Percentiles rank a stretch among this genome's conserved stretches.
These are phyloP conservation scores for Tichodroma muraria DNA, from an alignment of 2,113 vertebrate species.

Conservation along the genomic window DNA sequence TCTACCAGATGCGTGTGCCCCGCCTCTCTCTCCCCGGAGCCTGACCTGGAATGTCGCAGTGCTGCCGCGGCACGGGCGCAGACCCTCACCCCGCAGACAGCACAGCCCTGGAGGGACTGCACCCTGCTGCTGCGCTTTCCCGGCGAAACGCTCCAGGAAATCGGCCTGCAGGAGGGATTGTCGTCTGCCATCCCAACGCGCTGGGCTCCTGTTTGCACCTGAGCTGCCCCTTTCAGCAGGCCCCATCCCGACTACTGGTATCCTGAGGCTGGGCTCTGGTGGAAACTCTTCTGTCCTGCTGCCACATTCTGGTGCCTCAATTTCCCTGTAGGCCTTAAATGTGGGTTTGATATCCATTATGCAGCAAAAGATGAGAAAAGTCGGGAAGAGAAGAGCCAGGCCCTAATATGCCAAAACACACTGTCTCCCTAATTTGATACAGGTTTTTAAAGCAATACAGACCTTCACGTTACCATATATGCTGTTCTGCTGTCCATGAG, in stretches of 20 bases:
- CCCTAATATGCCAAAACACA: not conserved
- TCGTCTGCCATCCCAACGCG: rapidly evolving
- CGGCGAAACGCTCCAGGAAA: rapidly evolving
- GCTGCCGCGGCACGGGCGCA: rapidly evolving
- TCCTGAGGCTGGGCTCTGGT: not conserved
- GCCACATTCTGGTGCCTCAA: not conserved
- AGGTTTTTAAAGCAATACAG: not conserved
- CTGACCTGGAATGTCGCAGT: rapidly evolving
- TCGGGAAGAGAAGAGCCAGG: not conserved
- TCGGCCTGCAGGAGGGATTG: rapidly evolving
- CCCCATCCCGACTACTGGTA: rapidly evolving
- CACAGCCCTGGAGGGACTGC: not conserved
- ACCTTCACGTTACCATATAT: rapidly evolving
- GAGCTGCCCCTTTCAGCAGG: not conserved
- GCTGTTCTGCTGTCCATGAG: not conserved
- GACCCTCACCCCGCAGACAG: not conserved
- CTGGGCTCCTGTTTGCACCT: rapidly evolving
- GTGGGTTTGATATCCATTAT: not conserved
- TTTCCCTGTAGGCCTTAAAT: not conserved
- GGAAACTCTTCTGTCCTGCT: not conserved
- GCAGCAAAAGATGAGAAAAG: not conserved
- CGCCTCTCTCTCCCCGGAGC: rapidly evolving
- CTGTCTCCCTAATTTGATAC: too few relatives aligned
- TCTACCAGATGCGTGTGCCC: not conserved
- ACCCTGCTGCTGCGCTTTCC: rapidly evolving